Evolutionary conservation across 2,888 invertebrate species (phyloP).

Genomic region (Drosophila kanekoi): DNA sequence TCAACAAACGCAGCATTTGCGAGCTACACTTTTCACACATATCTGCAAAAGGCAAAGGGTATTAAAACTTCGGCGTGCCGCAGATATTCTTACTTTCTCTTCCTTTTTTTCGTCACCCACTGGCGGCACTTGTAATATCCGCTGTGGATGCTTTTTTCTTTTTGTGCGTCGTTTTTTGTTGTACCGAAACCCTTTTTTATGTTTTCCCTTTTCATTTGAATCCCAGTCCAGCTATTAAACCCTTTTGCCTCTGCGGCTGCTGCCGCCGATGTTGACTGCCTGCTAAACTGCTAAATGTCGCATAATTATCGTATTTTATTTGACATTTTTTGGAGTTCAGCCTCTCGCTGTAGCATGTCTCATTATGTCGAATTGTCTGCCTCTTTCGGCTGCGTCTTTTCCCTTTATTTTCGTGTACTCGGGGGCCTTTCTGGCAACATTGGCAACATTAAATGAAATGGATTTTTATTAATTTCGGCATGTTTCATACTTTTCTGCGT

Average conservation of each 20-base stretch:
- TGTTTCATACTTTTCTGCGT: constrained; percentile 51
- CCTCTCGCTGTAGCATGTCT: constrained; percentile 46
- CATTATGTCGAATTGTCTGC: constrained; percentile 71
- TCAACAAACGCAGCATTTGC: too few species aligned
- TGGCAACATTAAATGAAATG: constrained; percentile 71
- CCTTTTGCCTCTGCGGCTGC: constrained; percentile 43
- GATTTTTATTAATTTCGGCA: constrained; percentile 71
- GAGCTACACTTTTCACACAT: too few species aligned
- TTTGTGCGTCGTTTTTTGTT: constrained; percentile 28
- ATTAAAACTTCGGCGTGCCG: too few species aligned
- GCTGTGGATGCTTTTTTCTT: constrained; percentile 47
- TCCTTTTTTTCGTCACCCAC: constrained; percentile 55
- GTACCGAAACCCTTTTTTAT: constrained; percentile 47
- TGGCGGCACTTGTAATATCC: constrained; percentile 77
- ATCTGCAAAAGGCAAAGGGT: too few species aligned
- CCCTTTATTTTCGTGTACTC: constrained; percentile 27
- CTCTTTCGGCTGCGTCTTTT: constrained; percentile 5
- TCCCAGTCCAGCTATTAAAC: constrained; percentile 57
- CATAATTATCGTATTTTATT: constrained; percentile 80
- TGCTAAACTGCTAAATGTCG: constrained; percentile 81
- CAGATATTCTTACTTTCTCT: background rate
- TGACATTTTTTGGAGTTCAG: constrained; percentile 37
- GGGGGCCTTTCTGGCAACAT: constrained; percentile 35
- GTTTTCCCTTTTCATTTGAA: constrained; percentile 45
- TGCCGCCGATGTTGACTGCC: constrained; percentile 57